These are phyloP conservation scores for Heliconius eleuchia DNA, from an alignment of 1,140 invertebrate species.

Conservation along the genomic window DNA sequence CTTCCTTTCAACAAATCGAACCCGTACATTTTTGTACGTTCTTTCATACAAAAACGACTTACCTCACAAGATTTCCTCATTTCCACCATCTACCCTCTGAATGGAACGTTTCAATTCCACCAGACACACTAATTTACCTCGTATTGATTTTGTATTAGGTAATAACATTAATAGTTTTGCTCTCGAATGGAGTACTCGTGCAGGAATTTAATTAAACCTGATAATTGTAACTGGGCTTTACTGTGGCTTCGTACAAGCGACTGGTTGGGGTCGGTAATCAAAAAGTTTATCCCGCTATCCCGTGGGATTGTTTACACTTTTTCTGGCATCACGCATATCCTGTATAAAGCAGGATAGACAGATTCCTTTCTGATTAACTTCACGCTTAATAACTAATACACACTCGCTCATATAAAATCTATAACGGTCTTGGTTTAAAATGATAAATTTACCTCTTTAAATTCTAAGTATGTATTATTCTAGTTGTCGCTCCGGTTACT, in stretches of 20 bases:
- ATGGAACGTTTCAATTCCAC: background rate
- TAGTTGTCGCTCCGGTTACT: too few relatives aligned
- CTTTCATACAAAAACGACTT: background rate
- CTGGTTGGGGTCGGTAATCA: background rate
- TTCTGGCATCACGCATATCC: too few relatives aligned
- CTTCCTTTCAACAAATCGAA: too few relatives aligned
- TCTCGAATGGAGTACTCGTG: background rate
- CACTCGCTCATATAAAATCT: too few relatives aligned
- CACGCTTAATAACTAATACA: too few relatives aligned
- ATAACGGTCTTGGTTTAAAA: too few relatives aligned
- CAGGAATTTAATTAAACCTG: slow-evolving; percentile 8
- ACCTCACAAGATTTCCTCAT: background rate
- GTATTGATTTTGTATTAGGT: slow-evolving; percentile 8
- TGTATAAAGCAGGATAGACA: too few relatives aligned
- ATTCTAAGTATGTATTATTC: too few relatives aligned
- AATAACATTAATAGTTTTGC: slow-evolving; percentile 6
- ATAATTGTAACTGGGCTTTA: background rate
- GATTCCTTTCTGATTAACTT: too few relatives aligned
- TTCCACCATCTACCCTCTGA: background rate
- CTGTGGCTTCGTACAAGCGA: slow-evolving; percentile 1
- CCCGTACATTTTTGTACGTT: background rate
- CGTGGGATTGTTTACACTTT: background rate
- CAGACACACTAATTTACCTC: background rate
- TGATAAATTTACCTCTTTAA: too few relatives aligned
- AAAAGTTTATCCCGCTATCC: slow-evolving; percentile 1